Evolutionary conservation across 2,888 invertebrate genomes (phyloP).

Genomic region (Xanthorhoe designata): DNA sequence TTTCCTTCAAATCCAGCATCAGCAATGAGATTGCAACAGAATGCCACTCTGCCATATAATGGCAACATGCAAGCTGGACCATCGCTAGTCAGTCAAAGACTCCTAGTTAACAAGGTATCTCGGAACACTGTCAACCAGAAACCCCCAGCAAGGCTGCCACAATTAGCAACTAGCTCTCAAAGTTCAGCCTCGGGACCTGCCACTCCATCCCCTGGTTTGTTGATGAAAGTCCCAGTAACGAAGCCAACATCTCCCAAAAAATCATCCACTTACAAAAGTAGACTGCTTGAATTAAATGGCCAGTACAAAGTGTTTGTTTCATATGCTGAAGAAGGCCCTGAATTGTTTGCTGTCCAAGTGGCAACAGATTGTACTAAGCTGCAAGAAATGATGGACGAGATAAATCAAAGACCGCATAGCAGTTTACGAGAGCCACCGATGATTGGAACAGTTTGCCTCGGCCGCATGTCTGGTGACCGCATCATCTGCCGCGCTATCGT

Average conservation of each 20-base stretch:
- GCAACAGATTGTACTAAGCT: conserved; percentile 86
- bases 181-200: not conserved
- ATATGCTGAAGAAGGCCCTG: conserved; percentile 92
- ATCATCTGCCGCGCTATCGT: conserved; percentile 91
- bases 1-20: conserved; percentile 78
- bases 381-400: conserved; percentile 89
- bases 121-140: conserved; percentile 68
- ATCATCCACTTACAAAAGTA: conserved; percentile 83
- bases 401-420: conserved; percentile 87
- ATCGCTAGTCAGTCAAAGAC: conserved; percentile 68
- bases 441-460: conserved; percentile 92
- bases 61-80: conserved; percentile 59
- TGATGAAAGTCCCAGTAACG: conserved; percentile 34
- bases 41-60: conserved; percentile 67
- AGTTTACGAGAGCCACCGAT: conserved; percentile 88
- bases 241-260: conserved; percentile 72
- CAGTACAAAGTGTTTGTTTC: conserved; percentile 90
- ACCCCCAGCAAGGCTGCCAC: conserved; percentile 70
- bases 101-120: conserved; percentile 66
- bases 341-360: conserved; percentile 91
- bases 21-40: conserved; percentile 74
- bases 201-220: conserved; percentile 16
- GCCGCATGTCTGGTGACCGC: conserved; percentile 88
- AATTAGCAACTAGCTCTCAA: conserved; percentile 50
- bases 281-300: conserved; percentile 73